Conservation (phyloP, 2,113 vertebrate species). For the Melanostigma gelatinosum region DNA sequence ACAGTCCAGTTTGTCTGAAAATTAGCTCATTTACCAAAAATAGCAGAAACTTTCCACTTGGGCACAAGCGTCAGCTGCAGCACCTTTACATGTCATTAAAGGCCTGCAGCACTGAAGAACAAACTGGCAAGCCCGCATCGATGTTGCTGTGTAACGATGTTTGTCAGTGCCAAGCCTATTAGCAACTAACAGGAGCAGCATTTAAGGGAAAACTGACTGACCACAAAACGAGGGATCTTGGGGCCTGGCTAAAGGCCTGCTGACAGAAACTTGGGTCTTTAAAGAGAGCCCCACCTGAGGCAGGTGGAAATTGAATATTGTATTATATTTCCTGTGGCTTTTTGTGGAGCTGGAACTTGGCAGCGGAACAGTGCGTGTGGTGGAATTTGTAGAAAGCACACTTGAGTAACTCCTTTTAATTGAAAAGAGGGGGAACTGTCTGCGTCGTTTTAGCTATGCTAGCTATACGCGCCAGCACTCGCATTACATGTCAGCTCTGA, state of each 20-base stretch:
- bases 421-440: slow-evolving; percentile 56
- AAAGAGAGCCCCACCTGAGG: slow-evolving; percentile 68
- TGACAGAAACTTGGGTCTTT: slow-evolving; percentile 78
- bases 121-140: slow-evolving; percentile 59
- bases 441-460: slow-evolving; percentile 51
- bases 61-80: slow-evolving; percentile 49
- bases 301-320: slow-evolving; percentile 82
- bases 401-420: slow-evolving; percentile 62
- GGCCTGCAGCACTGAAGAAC: slow-evolving; percentile 39
- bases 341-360: slow-evolving; percentile 67
- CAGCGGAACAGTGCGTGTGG: slow-evolving; percentile 60
- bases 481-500: slow-evolving; percentile 45
- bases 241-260: slow-evolving; percentile 60
- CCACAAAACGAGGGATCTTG: slow-evolving; percentile 67
- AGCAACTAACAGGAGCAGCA: slow-evolving; percentile 69
- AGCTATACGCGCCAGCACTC: slow-evolving; percentile 11
- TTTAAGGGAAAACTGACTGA: slow-evolving; percentile 63
- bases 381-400: slow-evolving; percentile 64
- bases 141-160: slow-evolving; percentile 55
- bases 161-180: slow-evolving; percentile 67
- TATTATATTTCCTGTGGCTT: slow-evolving; percentile 79
- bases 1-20: slow-evolving; percentile 56
- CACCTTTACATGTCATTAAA: slow-evolving; percentile 69
- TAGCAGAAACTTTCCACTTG: slow-evolving; percentile 58
- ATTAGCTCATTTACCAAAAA: slow-evolving; percentile 67